Evolutionary conservation across 2,888 invertebrate species (phyloP), one percentile per base, ranked within the genome.

Genomic region (Diaprepes abbreviatus): DNA sequence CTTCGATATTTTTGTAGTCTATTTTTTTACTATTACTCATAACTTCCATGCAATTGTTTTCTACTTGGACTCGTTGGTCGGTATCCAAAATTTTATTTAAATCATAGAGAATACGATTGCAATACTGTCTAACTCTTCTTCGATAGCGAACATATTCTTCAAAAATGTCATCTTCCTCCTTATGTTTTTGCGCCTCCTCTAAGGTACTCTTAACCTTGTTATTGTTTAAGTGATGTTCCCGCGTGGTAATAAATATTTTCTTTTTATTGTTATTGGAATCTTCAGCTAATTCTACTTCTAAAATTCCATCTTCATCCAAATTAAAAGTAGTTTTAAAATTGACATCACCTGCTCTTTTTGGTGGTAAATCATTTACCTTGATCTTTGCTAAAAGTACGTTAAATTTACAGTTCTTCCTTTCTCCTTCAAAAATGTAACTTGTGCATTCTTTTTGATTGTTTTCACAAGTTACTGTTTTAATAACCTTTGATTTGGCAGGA

Each of bases 271-370:
- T 36, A 5, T 65, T 67, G 0, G 62, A 50, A 3, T 38, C 43
- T 48, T 75, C 76, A 17, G 35, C 67, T 1, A 73, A 76, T 17
- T 69, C 66, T 6, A 76, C 64, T 14, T 38, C 68, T 21, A 78
- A 54, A 14, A 78, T 72, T 5, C 78, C 78, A 45, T 77, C 74
- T 10, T 67, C 52, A 16, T 75, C 72, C 16, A 75, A 45, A 10
- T 12, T 40, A 28, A 74, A 59, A 5, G 45, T 66, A 0, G 72
- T 45, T 6, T 33, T 6, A 12, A 71, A 66, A 10, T 14, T 12
- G 24, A 72, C 68, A 5, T 52, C 28, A 3, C 73, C 71, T 0
- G 74, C 70, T 24, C 66, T 67, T 7, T 63, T 64, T 7, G 60
- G 65, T n/a, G 74, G 72, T 55, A 75, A 36, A 33, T 68, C 70